Base-by-base conservation (phyloP, 2,888 invertebrate species). In the Zhengitettix transpicula region DNA sequence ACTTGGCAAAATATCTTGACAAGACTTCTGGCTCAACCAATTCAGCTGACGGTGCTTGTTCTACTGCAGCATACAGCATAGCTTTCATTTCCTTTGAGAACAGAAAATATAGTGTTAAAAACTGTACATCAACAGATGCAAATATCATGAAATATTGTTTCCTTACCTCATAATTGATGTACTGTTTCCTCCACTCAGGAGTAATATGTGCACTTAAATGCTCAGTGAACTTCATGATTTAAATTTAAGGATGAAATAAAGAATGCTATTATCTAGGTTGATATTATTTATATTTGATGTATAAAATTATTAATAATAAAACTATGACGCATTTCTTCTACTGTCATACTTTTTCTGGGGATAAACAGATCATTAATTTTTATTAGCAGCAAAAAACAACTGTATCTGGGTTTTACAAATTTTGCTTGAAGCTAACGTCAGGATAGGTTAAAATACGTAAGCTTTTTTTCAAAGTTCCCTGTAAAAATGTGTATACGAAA, bases 131-230 rank as follows among this genome's bases (percentile, higher is more conserved):
- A 54, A 58, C 8, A 40, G n/a, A 7, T 16, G 51, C 17, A 42
- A 12, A 53, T 42, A 40, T 17, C 8, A 14, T 14, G 42, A 16
- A n/a, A 15, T 47, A 47, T 14, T n/a, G n/a, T n/a, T n/a, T 55
- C 64, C 66, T 69, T 72, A 83, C 84, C 79, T 84, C 84, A 75
- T 84, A 85, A 71, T 80, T 82, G 68, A 84, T 84, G 65, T 83
- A 93, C 71, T 93, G 92, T 71, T 90, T 92, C 66, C 91, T 79
- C 92, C 92, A 92, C 80, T 93, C 92, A 61, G 92, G 92, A 60
- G 92, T 93, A 65, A 93, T 88, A 70, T 93, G 92, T 51, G 90
- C 89, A 51, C 84, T 78, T 64, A 92, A 77, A 75, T 92, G 91
- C 74, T 93, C 90, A 12, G 91, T 87, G 71, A 93, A 92, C 78